phyloP scores from a whole-genome alignment of 2,888 invertebrate species.

The Pyrocoelia pectoralis region DNA sequence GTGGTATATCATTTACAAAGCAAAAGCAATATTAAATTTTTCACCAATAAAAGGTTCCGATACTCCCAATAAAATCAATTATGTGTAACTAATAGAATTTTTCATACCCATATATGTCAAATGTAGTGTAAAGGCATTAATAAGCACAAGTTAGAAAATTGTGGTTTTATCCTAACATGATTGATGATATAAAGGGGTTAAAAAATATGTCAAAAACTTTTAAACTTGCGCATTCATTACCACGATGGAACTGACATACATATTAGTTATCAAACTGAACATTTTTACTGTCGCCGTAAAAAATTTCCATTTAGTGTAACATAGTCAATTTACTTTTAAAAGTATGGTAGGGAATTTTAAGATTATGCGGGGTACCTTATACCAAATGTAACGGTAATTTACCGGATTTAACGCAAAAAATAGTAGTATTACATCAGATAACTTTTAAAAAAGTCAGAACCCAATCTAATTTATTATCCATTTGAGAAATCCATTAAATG shows the following conservation, averaged over 20 bases:
- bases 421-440: background rate
- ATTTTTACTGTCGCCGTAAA: background rate
- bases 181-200: background rate
- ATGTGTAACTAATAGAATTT: slow-evolving; percentile 2
- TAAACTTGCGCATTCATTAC: background rate
- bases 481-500: background rate
- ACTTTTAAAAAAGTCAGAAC: background rate
- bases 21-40: background rate
- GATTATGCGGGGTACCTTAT: too few relatives aligned
- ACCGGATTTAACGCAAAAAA: background rate
- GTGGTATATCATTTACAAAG: too few relatives aligned
- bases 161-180: background rate
- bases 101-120: slow-evolving; percentile 1
- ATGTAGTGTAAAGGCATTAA: slow-evolving; percentile 8
- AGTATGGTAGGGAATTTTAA: too few relatives aligned
- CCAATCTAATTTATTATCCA: background rate
- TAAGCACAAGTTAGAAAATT: background rate
- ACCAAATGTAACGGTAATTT: background rate
- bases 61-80: background rate
- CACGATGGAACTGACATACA: background rate
- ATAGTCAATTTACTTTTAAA: too few relatives aligned
- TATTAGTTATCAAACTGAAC: background rate
- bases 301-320: background rate
- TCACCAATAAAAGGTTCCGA: background rate
- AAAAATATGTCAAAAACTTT: slow-evolving; percentile 9